These are phyloP conservation scores for Melanotaenia boesemani DNA, from an alignment of 2,797 vertebrate species.

Conservation along the genomic window DNA sequence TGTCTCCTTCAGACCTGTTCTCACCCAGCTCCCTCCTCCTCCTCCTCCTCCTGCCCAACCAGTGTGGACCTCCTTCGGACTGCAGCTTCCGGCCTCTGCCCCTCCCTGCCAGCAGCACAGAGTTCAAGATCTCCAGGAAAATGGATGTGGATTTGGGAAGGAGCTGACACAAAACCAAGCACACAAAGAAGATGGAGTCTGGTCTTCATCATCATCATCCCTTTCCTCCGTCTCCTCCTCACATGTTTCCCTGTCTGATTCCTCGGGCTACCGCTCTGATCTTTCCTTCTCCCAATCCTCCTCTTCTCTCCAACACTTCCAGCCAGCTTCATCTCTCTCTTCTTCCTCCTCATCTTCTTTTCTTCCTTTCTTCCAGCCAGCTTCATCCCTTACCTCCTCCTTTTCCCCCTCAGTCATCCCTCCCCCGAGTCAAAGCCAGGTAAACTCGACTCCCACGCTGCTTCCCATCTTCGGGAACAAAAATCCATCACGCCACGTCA, in stretches of 20 bases:
- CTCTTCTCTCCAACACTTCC: no score
- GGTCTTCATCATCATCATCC: background rate
- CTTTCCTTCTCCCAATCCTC: no score
- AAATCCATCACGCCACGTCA: conserved; percentile 35
- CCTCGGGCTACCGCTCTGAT: no score
- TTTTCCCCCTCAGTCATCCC: conserved; percentile 4
- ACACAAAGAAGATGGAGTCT: no score
- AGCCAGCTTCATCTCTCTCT: background rate
- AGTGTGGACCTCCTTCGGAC: background rate
- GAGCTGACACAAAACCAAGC: no score
- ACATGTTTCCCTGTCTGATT: no score
- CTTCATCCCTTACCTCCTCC: conserved; percentile 1
- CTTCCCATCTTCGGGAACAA: conserved; percentile 76
- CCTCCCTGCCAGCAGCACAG: no score
- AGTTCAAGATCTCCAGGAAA: no score
- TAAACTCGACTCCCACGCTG: conserved; percentile 48
- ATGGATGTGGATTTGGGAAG: no score
- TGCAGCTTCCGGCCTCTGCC: no score
- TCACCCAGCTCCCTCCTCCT: conserved; percentile 54
- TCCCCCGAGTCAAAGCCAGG: background rate
- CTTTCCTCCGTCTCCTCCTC: background rate
- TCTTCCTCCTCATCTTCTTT: conserved; percentile 17
- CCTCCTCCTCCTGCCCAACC: conserved; percentile 6
- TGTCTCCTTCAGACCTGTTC: conserved; percentile 39
- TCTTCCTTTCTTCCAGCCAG: background rate